phyloP scores from a whole-genome alignment of 2,888 invertebrate genomes.

The Lasioglossum pauxillum region DNA sequence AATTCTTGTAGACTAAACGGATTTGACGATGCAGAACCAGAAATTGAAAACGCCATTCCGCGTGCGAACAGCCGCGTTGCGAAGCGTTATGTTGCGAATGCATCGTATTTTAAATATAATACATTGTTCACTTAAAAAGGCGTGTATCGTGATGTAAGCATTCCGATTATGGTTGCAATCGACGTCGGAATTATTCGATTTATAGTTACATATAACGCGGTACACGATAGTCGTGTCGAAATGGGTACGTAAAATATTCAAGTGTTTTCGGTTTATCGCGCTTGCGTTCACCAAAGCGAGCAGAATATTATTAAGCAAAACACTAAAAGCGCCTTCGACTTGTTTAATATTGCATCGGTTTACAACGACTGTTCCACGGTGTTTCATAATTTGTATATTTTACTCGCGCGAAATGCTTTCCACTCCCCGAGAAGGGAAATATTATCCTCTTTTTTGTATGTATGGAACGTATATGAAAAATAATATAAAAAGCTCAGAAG shows the following conservation, averaged over 20 bases:
- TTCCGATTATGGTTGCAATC: neutral
- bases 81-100: neutral
- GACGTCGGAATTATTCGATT: conserved; percentile 1
- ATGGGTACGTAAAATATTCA: neutral
- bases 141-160: conserved; percentile 1
- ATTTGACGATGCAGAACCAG: neutral
- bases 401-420: neutral
- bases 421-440: neutral
- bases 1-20: neutral
- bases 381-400: conserved; percentile 3
- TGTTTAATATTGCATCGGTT: neutral
- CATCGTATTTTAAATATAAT: neutral
- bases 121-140: neutral
- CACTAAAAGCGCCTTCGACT: neutral
- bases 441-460: neutral
- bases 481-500: neutral
- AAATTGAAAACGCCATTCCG: neutral
- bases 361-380: neutral
- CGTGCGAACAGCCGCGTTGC: neutral
- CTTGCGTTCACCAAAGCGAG: neutral
- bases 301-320: conserved; percentile 2
- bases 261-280: conserved; percentile 4
- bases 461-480: neutral
- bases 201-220: neutral
- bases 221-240: neutral